Evolutionary conservation across 2,888 invertebrate species (phyloP), one percentile per base, ranked within the genome.

Genomic region (Julus scandinavius): DNA sequence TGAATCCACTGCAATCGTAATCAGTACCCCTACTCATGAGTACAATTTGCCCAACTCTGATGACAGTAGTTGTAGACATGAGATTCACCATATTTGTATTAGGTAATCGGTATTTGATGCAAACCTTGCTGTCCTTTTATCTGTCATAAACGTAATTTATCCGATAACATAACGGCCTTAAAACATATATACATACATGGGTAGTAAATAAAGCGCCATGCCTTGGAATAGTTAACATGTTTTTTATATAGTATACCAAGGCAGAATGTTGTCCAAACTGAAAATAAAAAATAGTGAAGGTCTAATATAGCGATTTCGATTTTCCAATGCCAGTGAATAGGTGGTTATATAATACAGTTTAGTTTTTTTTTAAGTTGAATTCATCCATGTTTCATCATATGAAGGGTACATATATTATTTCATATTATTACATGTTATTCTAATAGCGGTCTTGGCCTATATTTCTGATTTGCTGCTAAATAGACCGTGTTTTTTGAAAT

Each of bases 321-420:
- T 63, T n/a, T 63, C n/a, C 63, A 63, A 63, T 63, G 63, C 63
- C 63, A 63, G n/a, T 17, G 6, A 63, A 17, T 63, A 63, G 54
- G 63, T n/a, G 63, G n/a, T 63, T 63, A 63, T 63, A 63, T 63
- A 63, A 63, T 63, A 63, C n/a, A 17, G 63, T 63, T 63, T 63
- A 15, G 15, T 54, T 54, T 54, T 11, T 5, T 54, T 15, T 15
- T 54, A n/a, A n/a, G 63, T 63, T 17, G n/a, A 63, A 63, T 63
- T 63, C n/a, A 6, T 63, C 63, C 54, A 54, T 17, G 6, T 63
- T 63, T 63, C 63, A 63, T 63, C 63, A 63, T 63, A n/a, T 17
- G n/a, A 6, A 63, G 63, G 63, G 63, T 63, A 17, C 63, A n/a
- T n/a, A 63, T 63, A n/a, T 3, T 17, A 63, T 63, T 63, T n/a